Evolutionary conservation across 2,797 vertebrate species (phyloP).

Genomic region (Limnodromus scolopaceus): DNA sequence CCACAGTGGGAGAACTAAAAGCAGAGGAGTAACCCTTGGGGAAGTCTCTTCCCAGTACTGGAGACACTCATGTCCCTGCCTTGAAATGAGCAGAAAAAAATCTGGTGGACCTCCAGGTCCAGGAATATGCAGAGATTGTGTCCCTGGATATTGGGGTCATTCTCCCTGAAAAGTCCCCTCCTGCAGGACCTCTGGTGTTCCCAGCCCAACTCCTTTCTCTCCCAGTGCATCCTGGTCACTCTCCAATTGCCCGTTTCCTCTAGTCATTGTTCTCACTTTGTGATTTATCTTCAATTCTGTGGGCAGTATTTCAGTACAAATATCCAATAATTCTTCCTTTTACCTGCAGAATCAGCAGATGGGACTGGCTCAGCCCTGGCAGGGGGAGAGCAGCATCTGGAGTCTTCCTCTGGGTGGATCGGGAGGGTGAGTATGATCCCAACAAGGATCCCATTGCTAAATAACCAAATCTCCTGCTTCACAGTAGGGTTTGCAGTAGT

Average conservation of each 20-base stretch:
- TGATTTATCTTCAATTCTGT: neutral
- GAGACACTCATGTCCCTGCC: neutral
- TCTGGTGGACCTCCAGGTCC: neutral
- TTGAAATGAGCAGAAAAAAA: neutral
- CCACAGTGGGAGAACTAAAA: neutral
- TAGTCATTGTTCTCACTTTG: neutral
- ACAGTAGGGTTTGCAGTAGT: neutral
- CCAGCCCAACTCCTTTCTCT: neutral
- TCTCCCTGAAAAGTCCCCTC: neutral
- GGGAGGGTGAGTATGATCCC: neutral
- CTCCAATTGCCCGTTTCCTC: neutral
- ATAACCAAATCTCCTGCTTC: neutral
- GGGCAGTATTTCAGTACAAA: neutral
- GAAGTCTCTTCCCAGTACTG: neutral
- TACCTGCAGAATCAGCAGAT: neutral
- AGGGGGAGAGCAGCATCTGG: neutral
- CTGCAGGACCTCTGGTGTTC: neutral
- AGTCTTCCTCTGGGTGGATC: neutral
- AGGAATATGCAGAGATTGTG: neutral
- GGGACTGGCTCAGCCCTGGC: neutral
- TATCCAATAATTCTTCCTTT: neutral
- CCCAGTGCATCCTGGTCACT: neutral
- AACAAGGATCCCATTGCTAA: neutral
- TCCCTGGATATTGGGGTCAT: accelerated
- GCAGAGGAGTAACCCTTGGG: neutral